Base-by-base conservation (phyloP, 2,888 invertebrate species). In the Nemurella pictetii region DNA sequence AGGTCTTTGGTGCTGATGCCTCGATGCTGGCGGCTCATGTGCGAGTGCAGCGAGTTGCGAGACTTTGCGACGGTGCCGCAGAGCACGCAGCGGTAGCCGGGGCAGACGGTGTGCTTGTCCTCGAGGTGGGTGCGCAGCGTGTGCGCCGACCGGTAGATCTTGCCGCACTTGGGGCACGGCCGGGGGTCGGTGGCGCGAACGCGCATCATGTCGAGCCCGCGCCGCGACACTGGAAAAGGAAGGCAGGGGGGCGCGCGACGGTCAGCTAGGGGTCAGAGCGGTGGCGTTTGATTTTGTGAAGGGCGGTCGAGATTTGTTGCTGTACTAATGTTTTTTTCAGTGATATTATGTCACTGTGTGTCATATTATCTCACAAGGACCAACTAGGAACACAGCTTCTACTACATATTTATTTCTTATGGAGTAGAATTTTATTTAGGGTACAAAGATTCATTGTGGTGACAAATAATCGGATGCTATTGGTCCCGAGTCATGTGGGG, bases 1-100 rank as follows among this genome's bases (percentile, higher is more conserved):
- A 97, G 92, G 90, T 97, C 97, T 92, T 97, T 97, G 88, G 97
- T 97, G 89, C 96, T 96, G 89, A 97, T 97, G 87, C 97, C 97
- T 85, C 97, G 94, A 90, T 97, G 97, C 89, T 97, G 97, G 81
- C 97, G 94, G 86, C 96, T 96, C 97, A 97, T 97, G 91, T 97
- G 97, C 85, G 97, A 97, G 91, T 97, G 97, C 84, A 97, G 92
- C 0, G 97, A 97, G 91, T 97, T 97, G 87, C 97, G 93, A 0
- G 96, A 97, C 91, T 97, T 97, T 78, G 97, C 97, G 85, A 97
- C 97, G 0, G 97, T 97, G 86, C 97, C 97, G 90, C 97, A 97
- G 0, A 97, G 92, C 0, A 97, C 97, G 90, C 97, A 97, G 83
- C 97, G 93, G 89, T 97, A 97, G 83, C 97, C 97, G 0, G 97